phyloP scores from a whole-genome alignment of 2,888 invertebrate species.

The Ormyrus nitidulus region DNA sequence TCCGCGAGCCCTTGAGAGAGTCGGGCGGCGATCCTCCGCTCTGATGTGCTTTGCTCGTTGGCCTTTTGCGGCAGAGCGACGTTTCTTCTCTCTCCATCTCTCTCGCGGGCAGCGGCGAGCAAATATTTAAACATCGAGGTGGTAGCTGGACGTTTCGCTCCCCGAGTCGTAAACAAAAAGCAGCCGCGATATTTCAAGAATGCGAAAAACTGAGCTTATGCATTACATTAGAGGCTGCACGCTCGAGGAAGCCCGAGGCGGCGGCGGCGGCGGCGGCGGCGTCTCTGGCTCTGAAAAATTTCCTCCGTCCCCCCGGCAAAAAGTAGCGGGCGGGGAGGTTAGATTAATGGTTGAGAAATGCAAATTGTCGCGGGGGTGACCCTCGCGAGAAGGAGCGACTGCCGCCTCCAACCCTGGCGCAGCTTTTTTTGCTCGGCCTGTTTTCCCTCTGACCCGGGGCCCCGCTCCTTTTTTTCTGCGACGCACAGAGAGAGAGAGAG shows the following conservation, averaged over 20 bases:
- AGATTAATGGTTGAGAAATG: constrained; percentile 75
- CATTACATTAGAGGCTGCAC: not conserved
- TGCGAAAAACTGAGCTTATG: not conserved
- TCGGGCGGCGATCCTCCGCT: too few species aligned
- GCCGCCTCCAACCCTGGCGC: constrained; percentile 7
- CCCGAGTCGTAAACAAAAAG: constrained; percentile 24
- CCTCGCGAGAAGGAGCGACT: constrained; percentile 15
- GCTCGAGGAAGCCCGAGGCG: constrained; percentile 2
- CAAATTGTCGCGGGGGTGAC: constrained; percentile 68
- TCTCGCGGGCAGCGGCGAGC: not conserved
- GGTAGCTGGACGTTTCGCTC: not conserved
- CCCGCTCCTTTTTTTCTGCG: constrained; percentile 15
- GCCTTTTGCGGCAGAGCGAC: not conserved
- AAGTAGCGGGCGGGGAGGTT: constrained; percentile 62
- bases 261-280: not conserved
- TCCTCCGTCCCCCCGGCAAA: constrained; percentile 30
- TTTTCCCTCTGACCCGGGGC: constrained; percentile 48
- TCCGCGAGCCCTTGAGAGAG: too few species aligned
- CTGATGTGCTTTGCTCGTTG: too few species aligned
- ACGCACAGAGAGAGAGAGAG: not conserved
- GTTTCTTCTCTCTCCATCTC: constrained; percentile 11
- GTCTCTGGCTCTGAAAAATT: constrained; percentile 19
- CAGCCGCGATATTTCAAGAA: constrained; percentile 20
- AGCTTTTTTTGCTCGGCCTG: constrained; percentile 12
- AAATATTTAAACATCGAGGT: constrained; percentile 44